Conservation (phyloP, 1,140 invertebrate genomes). For the Phymastichus coffea region DNA sequence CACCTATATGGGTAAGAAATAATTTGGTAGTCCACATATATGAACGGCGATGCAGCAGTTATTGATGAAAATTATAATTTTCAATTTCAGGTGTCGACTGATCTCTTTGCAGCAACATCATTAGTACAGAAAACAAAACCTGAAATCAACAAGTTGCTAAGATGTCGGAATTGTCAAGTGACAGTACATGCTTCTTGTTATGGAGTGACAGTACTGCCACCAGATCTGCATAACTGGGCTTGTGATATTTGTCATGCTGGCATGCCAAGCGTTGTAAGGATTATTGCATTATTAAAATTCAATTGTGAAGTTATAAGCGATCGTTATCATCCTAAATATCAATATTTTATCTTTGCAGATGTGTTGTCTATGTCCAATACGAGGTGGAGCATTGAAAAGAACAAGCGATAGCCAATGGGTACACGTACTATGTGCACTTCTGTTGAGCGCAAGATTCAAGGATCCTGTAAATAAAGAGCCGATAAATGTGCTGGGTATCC, state of each 20-base stretch:
- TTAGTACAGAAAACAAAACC: conserved; percentile 47
- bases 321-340: no score
- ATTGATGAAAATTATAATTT: not conserved
- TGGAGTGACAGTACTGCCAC: conserved; percentile 49
- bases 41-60: not conserved
- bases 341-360: conserved; percentile 38
- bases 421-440: conserved; percentile 59
- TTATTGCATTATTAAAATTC: not conserved
- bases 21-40: not conserved
- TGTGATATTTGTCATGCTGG: conserved; percentile 57
- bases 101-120: conserved; percentile 50
- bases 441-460: conserved; percentile 55
- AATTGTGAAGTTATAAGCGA: no score
- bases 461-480: conserved; percentile 56
- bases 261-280: conserved; percentile 44
- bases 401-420: conserved; percentile 62
- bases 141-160: conserved; percentile 51
- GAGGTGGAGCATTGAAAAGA: conserved; percentile 65
- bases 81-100: conserved; percentile 44
- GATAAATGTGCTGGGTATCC: conserved; percentile 48
- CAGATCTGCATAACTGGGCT: conserved; percentile 50
- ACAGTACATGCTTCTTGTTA: conserved; percentile 58
- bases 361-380: conserved; percentile 60
- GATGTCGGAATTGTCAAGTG: conserved; percentile 54
- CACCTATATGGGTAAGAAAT: conserved; percentile 49